Conservation (phyloP, 2,113 vertebrate species). For the Clupea harengus region DNA sequence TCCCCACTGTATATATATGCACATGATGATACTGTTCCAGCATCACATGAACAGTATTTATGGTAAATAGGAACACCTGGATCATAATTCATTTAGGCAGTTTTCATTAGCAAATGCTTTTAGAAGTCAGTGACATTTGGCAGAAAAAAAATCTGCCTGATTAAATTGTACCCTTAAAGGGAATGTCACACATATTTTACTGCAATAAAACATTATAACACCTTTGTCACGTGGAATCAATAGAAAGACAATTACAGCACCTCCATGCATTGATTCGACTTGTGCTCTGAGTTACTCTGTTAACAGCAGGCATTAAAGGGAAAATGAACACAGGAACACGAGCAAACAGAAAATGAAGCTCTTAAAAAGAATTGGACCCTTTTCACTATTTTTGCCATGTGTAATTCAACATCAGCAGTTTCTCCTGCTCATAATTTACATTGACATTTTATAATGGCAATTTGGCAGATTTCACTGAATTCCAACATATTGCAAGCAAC, state of each 20-base stretch:
- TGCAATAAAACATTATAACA: conserved; percentile 9
- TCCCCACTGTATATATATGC: too few species aligned
- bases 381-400: background rate
- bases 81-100: background rate
- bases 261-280: background rate
- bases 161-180: background rate
- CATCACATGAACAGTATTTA: background rate
- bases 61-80: background rate
- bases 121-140: conserved; percentile 16
- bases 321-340: background rate
- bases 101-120: background rate
- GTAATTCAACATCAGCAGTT: background rate
- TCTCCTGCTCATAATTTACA: background rate
- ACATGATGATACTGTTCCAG: background rate
- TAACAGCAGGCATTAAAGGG: background rate
- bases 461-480: background rate
- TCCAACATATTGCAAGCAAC: background rate
- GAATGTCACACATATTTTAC: conserved; percentile 6
- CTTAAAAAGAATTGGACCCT: background rate
- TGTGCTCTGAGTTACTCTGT: background rate
- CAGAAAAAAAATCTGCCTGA: background rate
- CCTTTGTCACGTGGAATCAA: conserved; percentile 13
- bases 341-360: background rate
- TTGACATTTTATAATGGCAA: background rate
- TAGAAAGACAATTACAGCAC: conserved; percentile 11